Base-by-base conservation (phyloP, 2,797 vertebrate species). In the Manis crassicaudata region DNA sequence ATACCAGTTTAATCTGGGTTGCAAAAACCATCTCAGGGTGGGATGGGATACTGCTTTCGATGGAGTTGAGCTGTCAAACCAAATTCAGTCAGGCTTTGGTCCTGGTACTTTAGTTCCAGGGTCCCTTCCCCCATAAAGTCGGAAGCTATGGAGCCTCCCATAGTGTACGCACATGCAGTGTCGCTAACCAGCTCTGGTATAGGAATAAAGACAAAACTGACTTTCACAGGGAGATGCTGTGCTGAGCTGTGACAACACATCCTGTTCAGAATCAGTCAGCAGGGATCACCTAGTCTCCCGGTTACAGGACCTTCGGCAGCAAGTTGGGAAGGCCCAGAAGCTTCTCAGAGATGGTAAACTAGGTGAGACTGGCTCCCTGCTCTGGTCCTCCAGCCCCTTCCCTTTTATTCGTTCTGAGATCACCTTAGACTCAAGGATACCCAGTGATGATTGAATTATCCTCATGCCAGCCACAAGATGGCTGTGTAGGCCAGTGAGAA, bases 291-390 rank as follows among this genome's bases (percentile, higher is more conserved):
- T 98, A 11, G 80, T 84, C 20, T 23, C 1, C 35, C 98, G 52
- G 80, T 97, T 99, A n/a, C 97, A 90, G 96, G 97, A 98, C 87
- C 98, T 99, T 93, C 98, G 96, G 81, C 94, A 56, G 0, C 95
- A 96, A 85, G 97, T 99, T 65, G 94, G 97, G 63, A 94, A 76
- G 89, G 99, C 99, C 6, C 97, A 97, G 92, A 97, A 98, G 23
- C 98, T 99, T 79, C 98, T 99, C 97, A 98, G 99, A 91, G 96
- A 52, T 1, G 90, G 98, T 40, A 96, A 97, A 86, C 97, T 98
- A 97, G 99, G 99, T 99, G 96, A 98, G 97, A 94, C 52, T 92
- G 68, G 72, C 86, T 91, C 65, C 50, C 65, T 82, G 25, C 72
- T 56, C 77, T 4, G 32, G 56, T 73, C 50, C 21, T 85, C 52